Evolutionary conservation across 1,140 invertebrate species (phyloP), one percentile per base, ranked within the genome.

Genomic region (Cataglyphis hispanica): DNA sequence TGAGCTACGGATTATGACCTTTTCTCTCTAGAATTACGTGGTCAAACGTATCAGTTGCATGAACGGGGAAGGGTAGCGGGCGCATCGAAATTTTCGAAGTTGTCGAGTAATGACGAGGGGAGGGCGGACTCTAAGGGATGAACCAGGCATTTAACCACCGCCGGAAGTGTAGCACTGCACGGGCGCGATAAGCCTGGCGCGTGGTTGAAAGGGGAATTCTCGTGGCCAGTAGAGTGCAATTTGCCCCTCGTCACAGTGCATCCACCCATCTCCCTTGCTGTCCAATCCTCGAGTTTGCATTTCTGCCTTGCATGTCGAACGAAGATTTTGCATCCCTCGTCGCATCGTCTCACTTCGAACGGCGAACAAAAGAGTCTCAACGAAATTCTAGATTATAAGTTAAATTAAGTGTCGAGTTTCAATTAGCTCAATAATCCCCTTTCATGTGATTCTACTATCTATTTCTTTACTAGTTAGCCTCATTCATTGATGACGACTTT

Each of bases 171-270:
- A 88, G 72, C 78, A 56, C 61, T 89, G 85, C 64, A 70, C 86
- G 88, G 74, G 67, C 78, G 84, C 86, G 91, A 93, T 92, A 92
- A 92, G 89, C 90, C 43, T 40, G 60, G 43, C 25, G 77, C 61
- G 66, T 84, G 64, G 80, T 64, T 84, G 67, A 86, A 72, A 86
- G 86, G 76, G 85, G 88, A 87, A 88, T 88, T 78, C 84, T 92
- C 87, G 89, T 90, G 86, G 83, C 85, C 84, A 80, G 84, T 85
- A 84, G 83, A 86, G 74, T 84, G 86, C 91, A 90, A 92, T 92
- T 92, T 92, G 84, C 88, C 81, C 64, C 86, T 72, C 86, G 72
- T 90, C 87, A 86, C 77, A 70, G 83, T 64, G 37, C 11, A 27
- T 37, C 90, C 16, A 60, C 84, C 72, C 86, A 76, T 69, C 74